A percentile compares a stretch with the other conserved stretches of the same genome.
Conservation (phyloP, 2,113 vertebrate genomes). For the Hepsetus odoe region DNA sequence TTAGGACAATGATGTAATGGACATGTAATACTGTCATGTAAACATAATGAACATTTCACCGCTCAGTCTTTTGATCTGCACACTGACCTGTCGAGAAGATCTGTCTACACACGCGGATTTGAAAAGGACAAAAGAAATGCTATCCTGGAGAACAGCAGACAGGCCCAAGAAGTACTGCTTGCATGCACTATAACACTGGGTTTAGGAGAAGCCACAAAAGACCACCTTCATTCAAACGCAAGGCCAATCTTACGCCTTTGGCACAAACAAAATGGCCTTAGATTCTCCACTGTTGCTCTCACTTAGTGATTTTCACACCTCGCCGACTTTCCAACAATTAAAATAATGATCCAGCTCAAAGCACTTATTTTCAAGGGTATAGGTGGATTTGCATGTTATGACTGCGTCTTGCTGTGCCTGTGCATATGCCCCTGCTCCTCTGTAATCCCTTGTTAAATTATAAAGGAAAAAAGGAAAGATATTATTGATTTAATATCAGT, state of each 20-base stretch:
- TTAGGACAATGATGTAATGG: not conserved
- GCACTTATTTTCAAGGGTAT: conserved; percentile 75
- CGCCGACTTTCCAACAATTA: conserved; percentile 83
- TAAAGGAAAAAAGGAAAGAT: conserved; percentile 37
- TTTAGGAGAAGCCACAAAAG: conserved; percentile 60
- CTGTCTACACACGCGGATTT: conserved; percentile 23
- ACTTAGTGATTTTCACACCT: conserved; percentile 80
- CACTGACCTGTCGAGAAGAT: conserved; percentile 3
- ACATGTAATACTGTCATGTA: not conserved
- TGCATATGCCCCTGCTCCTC: conserved; percentile 42
- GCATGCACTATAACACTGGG: conserved; percentile 51
- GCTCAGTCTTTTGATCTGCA: conserved; percentile 18
- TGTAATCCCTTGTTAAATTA: conserved; percentile 50
- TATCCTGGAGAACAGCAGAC: conserved; percentile 16
- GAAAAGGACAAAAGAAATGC: conserved; percentile 56
- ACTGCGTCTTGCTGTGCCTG: conserved; percentile 39
- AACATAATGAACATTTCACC: not conserved
- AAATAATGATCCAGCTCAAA: conserved; percentile 81
- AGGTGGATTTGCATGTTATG: conserved; percentile 70
- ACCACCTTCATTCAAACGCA: conserved; percentile 65
- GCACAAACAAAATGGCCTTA: conserved; percentile 85
- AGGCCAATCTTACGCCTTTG: conserved; percentile 77
- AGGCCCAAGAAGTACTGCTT: conserved; percentile 38
- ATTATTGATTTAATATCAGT: conserved; percentile 54
- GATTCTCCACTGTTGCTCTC: conserved; percentile 75